Conservation (phyloP, 2,888 invertebrate species). For the Icerya purchasi region DNA sequence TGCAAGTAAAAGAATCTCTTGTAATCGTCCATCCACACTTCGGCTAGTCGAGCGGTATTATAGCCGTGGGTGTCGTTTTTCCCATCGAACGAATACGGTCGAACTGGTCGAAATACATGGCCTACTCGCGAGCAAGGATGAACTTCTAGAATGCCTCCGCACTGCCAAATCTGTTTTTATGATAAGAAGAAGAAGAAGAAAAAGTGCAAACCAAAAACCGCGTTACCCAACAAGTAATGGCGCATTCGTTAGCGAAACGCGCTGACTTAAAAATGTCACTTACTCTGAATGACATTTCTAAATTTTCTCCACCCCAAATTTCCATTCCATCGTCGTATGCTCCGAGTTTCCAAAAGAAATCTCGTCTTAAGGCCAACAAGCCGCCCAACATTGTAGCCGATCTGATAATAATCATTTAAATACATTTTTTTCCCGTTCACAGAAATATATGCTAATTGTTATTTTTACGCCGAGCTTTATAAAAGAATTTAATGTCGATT, state of each 20-base stretch:
- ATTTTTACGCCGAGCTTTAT: too few relatives aligned
- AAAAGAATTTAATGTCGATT: too few relatives aligned
- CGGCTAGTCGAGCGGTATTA: conserved; percentile 82
- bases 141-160: conserved; percentile 82
- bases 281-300: background rate
- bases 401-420: too few relatives aligned
- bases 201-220: too few relatives aligned
- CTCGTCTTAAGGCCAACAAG: background rate
- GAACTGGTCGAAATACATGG: conserved; percentile 82
- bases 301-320: background rate
- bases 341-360: background rate
- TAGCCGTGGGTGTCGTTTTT: conserved; percentile 82
- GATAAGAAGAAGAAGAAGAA: too few relatives aligned
- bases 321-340: background rate
- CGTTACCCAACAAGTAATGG: too few relatives aligned
- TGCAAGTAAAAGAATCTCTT: conserved; percentile 77
- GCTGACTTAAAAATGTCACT: too few relatives aligned
- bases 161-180: conserved; percentile 40
- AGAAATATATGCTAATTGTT: too few relatives aligned
- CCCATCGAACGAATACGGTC: conserved; percentile 80
- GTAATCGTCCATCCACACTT: conserved; percentile 97
- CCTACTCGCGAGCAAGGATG: conserved; percentile 83
- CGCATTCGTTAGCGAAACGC: too few relatives aligned
- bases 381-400: background rate
- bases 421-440: too few relatives aligned